phyloP scores from a whole-genome alignment of 2,113 vertebrate species.

The Rattus norvegicus region GRCr8 NC_086020.1:24109001-24109500 shows the following conservation, averaged over 20 bases:
- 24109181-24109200: background rate
- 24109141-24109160: background rate
- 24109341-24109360: conserved; percentile 21
- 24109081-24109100: conserved; percentile 51
- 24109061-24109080: background rate
- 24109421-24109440: background rate
- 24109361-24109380: background rate
- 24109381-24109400: background rate
- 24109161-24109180: background rate
- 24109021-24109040: background rate
- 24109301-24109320: conserved; percentile 17
- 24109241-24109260: background rate
- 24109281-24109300: conserved; percentile 52
- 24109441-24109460: background rate
- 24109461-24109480: background rate
- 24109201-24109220: background rate
- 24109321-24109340: conserved; percentile 38
- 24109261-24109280: background rate
- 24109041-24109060: background rate
- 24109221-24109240: background rate
- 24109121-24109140: conserved; percentile 29
- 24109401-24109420: background rate
- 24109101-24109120: conserved; percentile 54
- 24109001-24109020: background rate
- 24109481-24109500: background rate